These are phyloP conservation scores for Montipora capitata DNA, from an alignment of 92 coral and sea anemone genomes.

Conservation along the genomic window DNA sequence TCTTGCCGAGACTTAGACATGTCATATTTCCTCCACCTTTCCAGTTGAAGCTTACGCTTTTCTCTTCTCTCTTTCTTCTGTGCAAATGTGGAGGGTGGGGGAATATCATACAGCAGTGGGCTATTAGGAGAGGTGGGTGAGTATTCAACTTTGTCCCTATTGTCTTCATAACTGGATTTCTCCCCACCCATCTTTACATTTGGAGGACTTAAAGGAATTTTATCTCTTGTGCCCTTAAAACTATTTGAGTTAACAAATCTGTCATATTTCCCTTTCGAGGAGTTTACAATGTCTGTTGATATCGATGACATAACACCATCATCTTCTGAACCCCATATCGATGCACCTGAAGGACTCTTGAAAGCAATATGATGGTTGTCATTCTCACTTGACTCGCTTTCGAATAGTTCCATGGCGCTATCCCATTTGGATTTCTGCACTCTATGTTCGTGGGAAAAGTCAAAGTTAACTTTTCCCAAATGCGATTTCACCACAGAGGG, in stretches of 20 bases:
- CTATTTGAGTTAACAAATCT: background rate
- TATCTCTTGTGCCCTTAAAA: background rate
- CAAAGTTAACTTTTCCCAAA: background rate
- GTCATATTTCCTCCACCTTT: conserved; percentile 77
- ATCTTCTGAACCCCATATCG: background rate
- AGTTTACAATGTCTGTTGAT: background rate
- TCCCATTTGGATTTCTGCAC: background rate
- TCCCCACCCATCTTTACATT: background rate
- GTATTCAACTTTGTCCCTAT: background rate
- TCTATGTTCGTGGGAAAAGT: background rate
- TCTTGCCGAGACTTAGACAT: conserved; percentile 73
- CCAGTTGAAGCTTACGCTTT: conserved; percentile 73
- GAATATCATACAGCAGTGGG: conserved; percentile 83
- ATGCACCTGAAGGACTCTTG: background rate
- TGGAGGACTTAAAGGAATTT: background rate
- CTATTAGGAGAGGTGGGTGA: conserved; percentile 70
- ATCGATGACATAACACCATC: background rate
- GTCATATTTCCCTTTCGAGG: background rate
- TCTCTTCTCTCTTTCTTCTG: conserved; percentile 78
- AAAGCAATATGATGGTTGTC: background rate
- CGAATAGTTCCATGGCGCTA: background rate
- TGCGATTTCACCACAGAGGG: background rate
- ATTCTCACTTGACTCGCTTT: background rate
- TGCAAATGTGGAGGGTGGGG: conserved; percentile 84
- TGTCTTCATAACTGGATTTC: background rate